Percentiles rank a stretch among this genome's conserved stretches.
Conservation (phyloP, 2,113 vertebrate genomes). For the Pimephales promelas region DNA sequence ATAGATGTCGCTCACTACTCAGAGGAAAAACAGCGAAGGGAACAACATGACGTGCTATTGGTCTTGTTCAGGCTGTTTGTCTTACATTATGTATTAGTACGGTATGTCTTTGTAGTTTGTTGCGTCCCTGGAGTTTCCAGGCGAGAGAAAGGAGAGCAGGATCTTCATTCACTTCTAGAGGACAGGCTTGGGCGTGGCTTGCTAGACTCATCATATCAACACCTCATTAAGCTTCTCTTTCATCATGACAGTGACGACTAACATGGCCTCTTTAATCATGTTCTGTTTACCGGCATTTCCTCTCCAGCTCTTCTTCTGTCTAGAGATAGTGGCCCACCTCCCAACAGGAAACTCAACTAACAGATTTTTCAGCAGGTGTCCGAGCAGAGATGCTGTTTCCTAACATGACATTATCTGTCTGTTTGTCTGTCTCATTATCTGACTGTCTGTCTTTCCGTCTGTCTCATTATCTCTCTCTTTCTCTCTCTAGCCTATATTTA, state of each 20-base stretch:
- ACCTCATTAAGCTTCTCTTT: constrained; percentile 47
- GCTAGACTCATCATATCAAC: constrained; percentile 33
- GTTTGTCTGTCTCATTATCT: not conserved
- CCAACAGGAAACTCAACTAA: not conserved
- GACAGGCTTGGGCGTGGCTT: constrained; percentile 15
- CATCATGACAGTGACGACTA: constrained; percentile 46
- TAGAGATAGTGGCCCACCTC: not conserved
- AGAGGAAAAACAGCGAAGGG: not conserved
- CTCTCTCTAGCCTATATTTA: not conserved
- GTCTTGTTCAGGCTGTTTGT: constrained; percentile 37
- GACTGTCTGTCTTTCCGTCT: not conserved
- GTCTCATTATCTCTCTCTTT: not conserved
- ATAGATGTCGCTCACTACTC: constrained; percentile 5
- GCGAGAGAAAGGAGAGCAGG: constrained; percentile 28
- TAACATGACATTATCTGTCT: not conserved
- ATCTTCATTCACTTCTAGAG: constrained; percentile 13
- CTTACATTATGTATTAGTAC: constrained; percentile 39
- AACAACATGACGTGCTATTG: not conserved
- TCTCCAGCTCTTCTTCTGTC: not conserved
- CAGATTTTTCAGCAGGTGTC: not conserved
- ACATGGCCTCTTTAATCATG: constrained; percentile 8
- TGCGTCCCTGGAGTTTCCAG: constrained; percentile 26
- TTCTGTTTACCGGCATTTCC: constrained; percentile 28
- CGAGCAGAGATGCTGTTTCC: not conserved
- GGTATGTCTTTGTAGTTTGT: constrained; percentile 28